Evolutionary conservation across 2,888 invertebrate genomes (phyloP).

Genomic region (Augiades crinisus): DNA sequence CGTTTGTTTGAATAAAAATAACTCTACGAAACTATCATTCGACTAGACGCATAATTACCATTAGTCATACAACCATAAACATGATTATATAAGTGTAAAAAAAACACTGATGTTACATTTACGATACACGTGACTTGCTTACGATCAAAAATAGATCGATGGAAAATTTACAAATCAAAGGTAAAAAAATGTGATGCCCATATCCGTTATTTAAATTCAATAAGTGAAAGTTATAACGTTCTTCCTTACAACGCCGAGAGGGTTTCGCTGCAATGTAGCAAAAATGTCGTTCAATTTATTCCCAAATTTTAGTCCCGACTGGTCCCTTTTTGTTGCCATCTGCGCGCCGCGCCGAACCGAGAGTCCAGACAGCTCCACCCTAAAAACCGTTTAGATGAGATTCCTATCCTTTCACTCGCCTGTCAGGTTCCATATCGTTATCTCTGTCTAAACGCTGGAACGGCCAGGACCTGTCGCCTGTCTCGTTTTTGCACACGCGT

Average conservation of each 20-base stretch:
- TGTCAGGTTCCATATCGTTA: constrained; percentile 59
- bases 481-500: constrained; percentile 69
- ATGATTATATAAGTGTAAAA: constrained; percentile 5
- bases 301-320: constrained; percentile 72
- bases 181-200: not conserved
- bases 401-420: constrained; percentile 68
- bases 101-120: too few relatives aligned
- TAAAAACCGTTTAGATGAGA: constrained; percentile 74
- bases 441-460: constrained; percentile 68
- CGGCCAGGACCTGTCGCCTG: constrained; percentile 66
- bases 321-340: constrained; percentile 79
- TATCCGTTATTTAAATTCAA: not conserved
- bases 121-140: not conserved
- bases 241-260: constrained; percentile 44
- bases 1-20: constrained; percentile 42
- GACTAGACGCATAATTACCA: constrained; percentile 22
- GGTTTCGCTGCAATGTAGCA: constrained; percentile 56
- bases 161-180: not conserved
- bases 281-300: constrained; percentile 80
- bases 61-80: constrained; percentile 20
- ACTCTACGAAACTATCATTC: constrained; percentile 31
- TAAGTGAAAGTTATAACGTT: constrained; percentile 22
- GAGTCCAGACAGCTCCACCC: constrained; percentile 80
- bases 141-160: constrained; percentile 1
- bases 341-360: constrained; percentile 66